Conservation (phyloP, 2,113 vertebrate species). For the Paedocypris sp. region DNA sequence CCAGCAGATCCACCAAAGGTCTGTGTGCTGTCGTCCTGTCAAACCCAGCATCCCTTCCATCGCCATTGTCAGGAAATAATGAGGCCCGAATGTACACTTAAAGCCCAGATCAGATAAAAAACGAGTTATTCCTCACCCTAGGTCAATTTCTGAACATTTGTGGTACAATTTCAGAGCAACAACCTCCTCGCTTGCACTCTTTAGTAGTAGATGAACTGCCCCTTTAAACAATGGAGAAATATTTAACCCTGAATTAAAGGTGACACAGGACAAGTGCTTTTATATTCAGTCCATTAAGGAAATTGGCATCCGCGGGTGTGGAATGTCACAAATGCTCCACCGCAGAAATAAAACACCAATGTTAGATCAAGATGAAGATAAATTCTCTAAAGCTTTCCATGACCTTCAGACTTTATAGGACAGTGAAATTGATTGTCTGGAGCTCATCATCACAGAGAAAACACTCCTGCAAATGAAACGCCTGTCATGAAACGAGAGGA, state of each 20-base stretch:
- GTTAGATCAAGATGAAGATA: background rate
- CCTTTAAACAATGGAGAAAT: background rate
- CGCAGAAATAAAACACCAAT: background rate
- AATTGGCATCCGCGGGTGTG: background rate
- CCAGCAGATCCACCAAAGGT: conserved; percentile 27
- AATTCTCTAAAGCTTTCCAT: background rate
- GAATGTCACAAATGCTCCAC: background rate
- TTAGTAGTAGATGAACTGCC: background rate
- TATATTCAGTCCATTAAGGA: background rate
- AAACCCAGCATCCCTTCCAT: conserved; percentile 9
- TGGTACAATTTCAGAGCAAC: no score
- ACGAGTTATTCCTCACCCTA: no score
- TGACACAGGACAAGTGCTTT: background rate
- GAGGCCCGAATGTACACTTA: no score
- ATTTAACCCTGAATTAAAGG: background rate
- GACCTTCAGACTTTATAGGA: conserved; percentile 26
- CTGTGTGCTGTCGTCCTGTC: conserved; percentile 55
- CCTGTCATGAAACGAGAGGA: conserved; percentile 13
- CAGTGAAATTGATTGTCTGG: conserved; percentile 20
- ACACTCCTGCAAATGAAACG: conserved; percentile 16
- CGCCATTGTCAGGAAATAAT: background rate
- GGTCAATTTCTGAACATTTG: no score
- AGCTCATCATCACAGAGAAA: background rate
- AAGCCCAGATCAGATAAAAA: no score
- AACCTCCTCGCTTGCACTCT: no score